Evolutionary conservation across 2,888 invertebrate genomes (phyloP).

Genomic region (Orthonevra nobilis): DNA sequence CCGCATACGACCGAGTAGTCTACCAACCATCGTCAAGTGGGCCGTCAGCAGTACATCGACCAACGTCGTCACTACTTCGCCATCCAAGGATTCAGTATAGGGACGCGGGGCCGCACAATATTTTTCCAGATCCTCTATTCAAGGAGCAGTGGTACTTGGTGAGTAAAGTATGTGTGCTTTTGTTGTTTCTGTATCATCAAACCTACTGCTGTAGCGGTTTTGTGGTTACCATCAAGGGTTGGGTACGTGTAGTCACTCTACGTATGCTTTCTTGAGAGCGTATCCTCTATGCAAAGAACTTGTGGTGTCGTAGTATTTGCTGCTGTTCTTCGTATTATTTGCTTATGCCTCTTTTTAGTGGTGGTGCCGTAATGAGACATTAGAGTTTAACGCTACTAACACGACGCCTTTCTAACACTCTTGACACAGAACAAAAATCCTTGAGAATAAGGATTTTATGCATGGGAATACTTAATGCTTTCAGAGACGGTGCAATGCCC

Average conservation of each 20-base stretch:
- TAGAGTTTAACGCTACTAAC: constrained; percentile 46
- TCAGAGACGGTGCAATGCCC: constrained; percentile 41
- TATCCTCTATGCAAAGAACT: constrained; percentile 10
- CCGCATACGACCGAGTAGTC: constrained; percentile 61
- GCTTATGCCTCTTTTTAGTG: constrained; percentile 15
- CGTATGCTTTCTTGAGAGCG: constrained; percentile 12
- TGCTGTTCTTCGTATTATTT: constrained; percentile 16
- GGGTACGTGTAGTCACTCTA: too few species aligned
- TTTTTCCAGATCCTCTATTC: constrained; percentile 95
- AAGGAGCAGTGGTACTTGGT: constrained; percentile 99
- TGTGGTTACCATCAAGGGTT: constrained; percentile 28
- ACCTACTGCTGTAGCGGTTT: constrained; percentile 43
- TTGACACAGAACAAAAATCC: constrained; percentile 52
- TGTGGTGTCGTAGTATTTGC: constrained; percentile 19
- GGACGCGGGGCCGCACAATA: constrained; percentile 81
- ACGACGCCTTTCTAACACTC: constrained; percentile 23
- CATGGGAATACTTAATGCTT: constrained; percentile 15
- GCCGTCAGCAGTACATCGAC: constrained; percentile 72
- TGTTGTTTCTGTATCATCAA: constrained; percentile 49
- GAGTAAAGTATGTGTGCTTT: constrained; percentile 82
- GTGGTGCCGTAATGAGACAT: constrained; percentile 21
- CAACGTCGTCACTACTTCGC: constrained; percentile 72
- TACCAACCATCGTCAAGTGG: constrained; percentile 70
- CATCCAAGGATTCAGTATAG: constrained; percentile 78
- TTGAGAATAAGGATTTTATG: constrained; percentile 46